Evolutionary conservation across 1,140 invertebrate genomes (phyloP), one percentile per base, ranked within the genome.

Genomic region (Lasioglossum albipes): DNA sequence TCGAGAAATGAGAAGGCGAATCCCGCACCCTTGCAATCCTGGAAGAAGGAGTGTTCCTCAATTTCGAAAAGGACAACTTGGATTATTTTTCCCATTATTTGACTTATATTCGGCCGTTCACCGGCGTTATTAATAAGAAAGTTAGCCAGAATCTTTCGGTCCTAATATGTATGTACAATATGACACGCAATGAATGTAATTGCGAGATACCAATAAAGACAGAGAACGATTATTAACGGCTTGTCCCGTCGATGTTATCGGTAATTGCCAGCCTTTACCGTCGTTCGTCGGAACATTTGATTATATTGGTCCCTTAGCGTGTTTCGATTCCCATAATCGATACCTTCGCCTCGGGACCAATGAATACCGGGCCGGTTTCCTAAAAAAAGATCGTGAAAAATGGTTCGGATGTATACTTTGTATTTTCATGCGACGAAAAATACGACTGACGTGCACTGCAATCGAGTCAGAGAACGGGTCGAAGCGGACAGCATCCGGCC

Each of bases 261-360:
- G 54, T 73, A 73, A 65, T 49, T 66, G 49, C 42, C 45, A n/a
- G 20, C n/a, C 9, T 20, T n/a, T 20, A 41, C 9, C 16, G 12
- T 27, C 7, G 27, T 42, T 49, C 5, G 2, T 31, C 1, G 3
- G 2, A 6, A 49, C 67, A 27, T 61, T 77, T 22, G 67, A 77
- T 78, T 65, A 65, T 65, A 54, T 61, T 27, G 31, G n/a, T 42
- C 61, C 45, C 41, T 72, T 79, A 12, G 16, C 27, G 22, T 12
- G 18, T 42, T 73, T 54, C 69, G 42, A n/a, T 65, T 65, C 59
- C 22, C 42, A 66, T 79, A 79, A 79, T 73, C 59, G 49, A 65
- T 79, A 65, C 69, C 76, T 42, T 9, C 0, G 31, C 36, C 20
- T 16, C 67, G 20, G 7, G 20, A 7, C 49, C 31, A 41, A 10